Conservation (phyloP, 2,797 vertebrate genomes). For the Antrozous pallidus region DNA sequence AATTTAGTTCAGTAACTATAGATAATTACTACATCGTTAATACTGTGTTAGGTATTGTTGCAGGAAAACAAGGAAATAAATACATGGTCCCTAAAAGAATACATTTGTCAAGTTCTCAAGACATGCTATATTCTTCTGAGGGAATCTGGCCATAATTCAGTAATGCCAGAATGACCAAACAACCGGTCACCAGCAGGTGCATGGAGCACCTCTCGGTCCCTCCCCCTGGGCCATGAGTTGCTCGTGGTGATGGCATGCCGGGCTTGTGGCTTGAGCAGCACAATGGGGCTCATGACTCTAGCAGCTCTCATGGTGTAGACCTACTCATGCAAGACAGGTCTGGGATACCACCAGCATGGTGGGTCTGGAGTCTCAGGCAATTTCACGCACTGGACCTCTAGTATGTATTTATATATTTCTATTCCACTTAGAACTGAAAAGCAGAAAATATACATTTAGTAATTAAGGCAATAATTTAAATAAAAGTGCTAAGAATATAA, state of each 20-base stretch:
- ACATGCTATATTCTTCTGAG: not conserved
- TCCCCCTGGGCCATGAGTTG: too few species aligned
- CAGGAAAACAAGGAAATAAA: not conserved
- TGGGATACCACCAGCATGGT: too few species aligned
- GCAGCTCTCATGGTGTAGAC: too few species aligned
- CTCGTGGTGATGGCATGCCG: too few species aligned
- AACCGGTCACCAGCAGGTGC: too few species aligned
- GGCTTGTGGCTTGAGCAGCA: too few species aligned
- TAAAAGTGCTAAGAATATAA: not conserved
- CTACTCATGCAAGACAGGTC: too few species aligned
- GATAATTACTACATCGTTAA: not conserved
- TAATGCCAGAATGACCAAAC: too few species aligned
- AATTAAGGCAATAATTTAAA: not conserved
- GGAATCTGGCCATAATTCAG: not conserved
- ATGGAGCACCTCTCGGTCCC: too few species aligned
- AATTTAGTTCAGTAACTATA: not conserved
- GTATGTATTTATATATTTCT: not conserved
- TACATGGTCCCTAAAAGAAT: not conserved
- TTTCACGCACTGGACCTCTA: too few species aligned
- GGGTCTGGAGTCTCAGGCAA: too few species aligned
- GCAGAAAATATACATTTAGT: not conserved
- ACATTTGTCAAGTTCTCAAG: not conserved
- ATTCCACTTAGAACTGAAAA: not conserved
- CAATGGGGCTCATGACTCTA: too few species aligned
- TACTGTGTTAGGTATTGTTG: not conserved